Base-by-base conservation (phyloP, 2,888 invertebrate genomes). In the Lithophane ornitopus region DNA sequence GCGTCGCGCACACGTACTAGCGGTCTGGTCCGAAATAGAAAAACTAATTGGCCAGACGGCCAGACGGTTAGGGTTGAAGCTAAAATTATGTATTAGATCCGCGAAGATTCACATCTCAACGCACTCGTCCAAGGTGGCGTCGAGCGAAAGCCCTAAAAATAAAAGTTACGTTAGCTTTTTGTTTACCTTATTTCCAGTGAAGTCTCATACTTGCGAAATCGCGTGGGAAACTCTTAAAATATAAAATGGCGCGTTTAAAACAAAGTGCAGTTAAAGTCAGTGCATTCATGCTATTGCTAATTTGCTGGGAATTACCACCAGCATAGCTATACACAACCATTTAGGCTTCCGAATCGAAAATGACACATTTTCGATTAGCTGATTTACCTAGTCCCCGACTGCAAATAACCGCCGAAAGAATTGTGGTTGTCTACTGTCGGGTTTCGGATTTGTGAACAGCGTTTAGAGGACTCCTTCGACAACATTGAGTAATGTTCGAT, bases 1-100 rank as follows among this genome's bases (percentile, higher is more conserved):
- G 79, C 86, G 87, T 84, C 84, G 89, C 88, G 88, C 89, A 88
- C 92, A 91, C 90, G 85, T 89, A 84, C 87, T 85, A 87, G 89
- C 89, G 85, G 88, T 91, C 91, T 91, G 92, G 87, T 92, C 93
- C 88, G 93, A 95, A 95, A 95, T 95, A 95, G 95, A 94, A 91
- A 90, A 91, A 90, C 93, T 94, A 93, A 94, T 94, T 93, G 93
- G 92, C 93, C 94, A 94, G 95, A 94, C 95, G 90, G 89, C 89
- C 93, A 94, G 93, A 92, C 87, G 85, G 91, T 91, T 93, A 93
- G 94, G 94, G 93, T 92, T 93, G 92, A 87, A 87, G 92, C 94
- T 94, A 94, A 93, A 94, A 92, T 94, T 92, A 93, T 89, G 85
- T 87, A 87, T 87, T 85, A 87, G 88, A 89, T 90, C 89, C 87